These are phyloP conservation scores for Hydropsyche betteni DNA, from an alignment of 2,888 invertebrate genomes.

Conservation along the genomic window DNA sequence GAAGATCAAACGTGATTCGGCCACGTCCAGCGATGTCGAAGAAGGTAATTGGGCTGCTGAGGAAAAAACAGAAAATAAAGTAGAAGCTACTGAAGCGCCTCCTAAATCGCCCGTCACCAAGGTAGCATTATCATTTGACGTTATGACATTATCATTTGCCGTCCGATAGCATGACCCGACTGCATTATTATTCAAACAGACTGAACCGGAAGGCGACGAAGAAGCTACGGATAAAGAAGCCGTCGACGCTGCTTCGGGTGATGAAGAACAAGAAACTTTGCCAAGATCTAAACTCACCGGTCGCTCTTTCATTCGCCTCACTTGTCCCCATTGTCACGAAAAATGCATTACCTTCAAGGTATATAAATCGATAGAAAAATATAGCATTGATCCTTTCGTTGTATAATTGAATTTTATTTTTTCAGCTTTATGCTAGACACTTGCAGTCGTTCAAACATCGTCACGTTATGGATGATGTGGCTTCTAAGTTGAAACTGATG, in stretches of 20 bases:
- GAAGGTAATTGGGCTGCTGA: constrained; percentile 62
- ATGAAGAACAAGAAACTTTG: constrained; percentile 54
- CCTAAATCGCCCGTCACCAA: constrained; percentile 51
- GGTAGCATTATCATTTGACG: background rate
- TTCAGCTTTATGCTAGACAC: constrained; percentile 77
- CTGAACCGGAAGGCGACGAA: constrained; percentile 58
- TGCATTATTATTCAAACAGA: constrained; percentile 56
- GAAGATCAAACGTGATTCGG: constrained; percentile 46
- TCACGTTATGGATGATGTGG: constrained; percentile 77
- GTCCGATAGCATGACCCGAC: constrained; percentile 27
- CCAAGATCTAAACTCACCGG: constrained; percentile 58
- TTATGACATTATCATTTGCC: background rate
- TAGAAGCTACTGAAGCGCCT: constrained; percentile 53
- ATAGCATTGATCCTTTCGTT: background rate
- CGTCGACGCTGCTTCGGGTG: constrained; percentile 64
- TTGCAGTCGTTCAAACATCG: constrained; percentile 76
- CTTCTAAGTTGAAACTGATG: constrained; percentile 77
- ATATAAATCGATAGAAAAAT: constrained; percentile 51
- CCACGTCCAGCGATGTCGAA: constrained; percentile 53
- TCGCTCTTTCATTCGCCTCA: constrained; percentile 72
- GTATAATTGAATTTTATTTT: background rate
- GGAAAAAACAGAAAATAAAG: constrained; percentile 55
- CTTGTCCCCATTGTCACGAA: constrained; percentile 81
- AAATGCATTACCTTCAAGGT: constrained; percentile 79
- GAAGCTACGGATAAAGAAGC: constrained; percentile 67